These are phyloP conservation scores for Agrenia bidenticulata DNA, from an alignment of 2,888 invertebrate species.

Conservation along the genomic window DNA sequence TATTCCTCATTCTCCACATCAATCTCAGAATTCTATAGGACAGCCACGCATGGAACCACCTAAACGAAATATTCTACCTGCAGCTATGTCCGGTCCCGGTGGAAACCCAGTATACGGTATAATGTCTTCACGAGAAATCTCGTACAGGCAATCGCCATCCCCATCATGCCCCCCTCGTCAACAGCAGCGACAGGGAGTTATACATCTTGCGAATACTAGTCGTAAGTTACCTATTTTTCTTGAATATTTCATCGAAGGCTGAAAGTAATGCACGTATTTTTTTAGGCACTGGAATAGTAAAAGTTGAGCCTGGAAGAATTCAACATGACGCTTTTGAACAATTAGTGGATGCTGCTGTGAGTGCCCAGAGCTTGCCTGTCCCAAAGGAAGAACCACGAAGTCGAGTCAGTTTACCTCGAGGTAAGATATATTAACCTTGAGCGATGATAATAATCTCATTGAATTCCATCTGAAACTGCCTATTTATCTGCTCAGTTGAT, in stretches of 20 bases:
- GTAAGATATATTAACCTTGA: no score
- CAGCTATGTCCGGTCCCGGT: slow-evolving; percentile 31
- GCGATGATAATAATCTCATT: not conserved
- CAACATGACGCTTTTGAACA: slow-evolving; percentile 81
- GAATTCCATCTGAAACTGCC: not conserved
- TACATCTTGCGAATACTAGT: slow-evolving; percentile 60
- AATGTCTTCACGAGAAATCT: slow-evolving; percentile 46
- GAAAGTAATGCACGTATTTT: slow-evolving; percentile 8
- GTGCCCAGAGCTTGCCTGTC: slow-evolving; percentile 83
- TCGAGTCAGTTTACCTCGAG: slow-evolving; percentile 49
- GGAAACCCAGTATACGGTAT: slow-evolving; percentile 46
- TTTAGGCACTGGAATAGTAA: slow-evolving; percentile 41
- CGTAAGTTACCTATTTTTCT: slow-evolving; percentile 8
- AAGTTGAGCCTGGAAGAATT: slow-evolving; percentile 45
- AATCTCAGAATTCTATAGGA: slow-evolving; percentile 39
- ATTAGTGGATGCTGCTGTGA: slow-evolving; percentile 86
- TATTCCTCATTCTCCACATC: slow-evolving; percentile 44
- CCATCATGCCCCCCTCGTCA: slow-evolving; percentile 54
- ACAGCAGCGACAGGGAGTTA: slow-evolving; percentile 69
- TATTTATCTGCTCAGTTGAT: slow-evolving; percentile 42
- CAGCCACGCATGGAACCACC: slow-evolving; percentile 44
- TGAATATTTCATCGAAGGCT: no score
- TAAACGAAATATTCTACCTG: slow-evolving; percentile 27
- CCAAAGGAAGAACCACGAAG: slow-evolving; percentile 59
- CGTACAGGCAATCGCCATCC: slow-evolving; percentile 57